Conservation (phyloP, 1,140 invertebrate genomes). For the Macrobrachium nipponense region DNA sequence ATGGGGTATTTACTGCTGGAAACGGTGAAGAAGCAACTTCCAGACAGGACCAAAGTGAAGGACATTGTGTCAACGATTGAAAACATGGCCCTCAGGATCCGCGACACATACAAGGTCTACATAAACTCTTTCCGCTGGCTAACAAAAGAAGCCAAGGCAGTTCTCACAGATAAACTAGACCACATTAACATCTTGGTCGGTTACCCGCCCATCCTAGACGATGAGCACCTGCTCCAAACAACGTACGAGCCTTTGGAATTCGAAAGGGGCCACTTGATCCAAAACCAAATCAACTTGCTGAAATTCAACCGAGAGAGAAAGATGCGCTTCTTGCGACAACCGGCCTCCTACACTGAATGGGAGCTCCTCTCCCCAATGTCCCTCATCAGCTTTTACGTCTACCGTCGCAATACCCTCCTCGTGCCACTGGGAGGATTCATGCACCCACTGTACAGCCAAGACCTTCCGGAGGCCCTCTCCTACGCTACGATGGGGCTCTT, state of each 20-base stretch:
- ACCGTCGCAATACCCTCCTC: slow-evolving; percentile 36
- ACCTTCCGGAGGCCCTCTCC: slow-evolving; percentile 18
- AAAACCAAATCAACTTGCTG: slow-evolving; percentile 38
- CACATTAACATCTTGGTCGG: slow-evolving; percentile 43
- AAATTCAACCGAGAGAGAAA: slow-evolving; percentile 20
- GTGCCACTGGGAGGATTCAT: slow-evolving; percentile 44
- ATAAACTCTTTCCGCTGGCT: slow-evolving; percentile 41
- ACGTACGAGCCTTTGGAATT: slow-evolving; percentile 12
- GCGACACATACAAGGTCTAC: slow-evolving; percentile 17
- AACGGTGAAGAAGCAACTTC: slow-evolving; percentile 23
- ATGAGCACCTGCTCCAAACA: background rate
- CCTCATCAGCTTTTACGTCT: slow-evolving; percentile 37
- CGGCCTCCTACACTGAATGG: slow-evolving; percentile 36
- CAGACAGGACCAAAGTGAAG: background rate
- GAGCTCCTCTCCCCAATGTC: slow-evolving; percentile 35
- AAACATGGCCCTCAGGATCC: slow-evolving; percentile 31
- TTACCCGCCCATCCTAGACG: slow-evolving; percentile 28
- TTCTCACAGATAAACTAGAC: slow-evolving; percentile 22
- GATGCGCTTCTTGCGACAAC: slow-evolving; percentile 34
- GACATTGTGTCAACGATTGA: background rate
- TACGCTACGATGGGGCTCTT: slow-evolving; percentile 42
- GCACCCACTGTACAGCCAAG: slow-evolving; percentile 31
- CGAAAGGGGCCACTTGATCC: background rate
- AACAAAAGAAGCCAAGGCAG: slow-evolving; percentile 1
- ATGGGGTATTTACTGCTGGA: slow-evolving; percentile 20